Evolutionary conservation across 2,797 vertebrate species (phyloP).

Genomic region (Sitta carolinensis): DNA sequence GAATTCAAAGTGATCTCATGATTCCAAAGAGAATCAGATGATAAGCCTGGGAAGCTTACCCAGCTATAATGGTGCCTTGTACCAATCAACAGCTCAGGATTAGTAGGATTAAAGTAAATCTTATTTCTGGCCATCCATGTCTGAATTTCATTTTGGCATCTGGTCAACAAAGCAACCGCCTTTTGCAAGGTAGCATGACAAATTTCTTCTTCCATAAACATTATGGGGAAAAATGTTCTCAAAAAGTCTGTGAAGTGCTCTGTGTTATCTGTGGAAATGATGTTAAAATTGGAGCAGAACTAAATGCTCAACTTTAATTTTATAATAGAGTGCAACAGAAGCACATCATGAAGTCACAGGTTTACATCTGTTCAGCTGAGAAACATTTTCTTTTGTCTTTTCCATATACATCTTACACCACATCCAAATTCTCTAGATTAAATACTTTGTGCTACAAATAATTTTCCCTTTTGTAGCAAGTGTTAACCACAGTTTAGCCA

Average conservation of each 20-base stretch:
- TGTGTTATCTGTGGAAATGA: not conserved
- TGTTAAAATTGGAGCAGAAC: conserved; percentile 25
- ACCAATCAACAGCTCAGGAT: conserved; percentile 67
- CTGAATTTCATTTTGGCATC: conserved; percentile 59
- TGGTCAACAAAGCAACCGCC: conserved; percentile 24
- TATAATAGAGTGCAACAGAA: not conserved
- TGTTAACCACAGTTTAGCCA: not conserved
- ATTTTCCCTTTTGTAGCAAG: not conserved
- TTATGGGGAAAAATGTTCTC: not conserved
- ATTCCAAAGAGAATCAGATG: conserved; percentile 37
- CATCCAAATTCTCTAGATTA: not conserved
- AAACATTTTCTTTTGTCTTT: not conserved
- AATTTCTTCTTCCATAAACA: conserved; percentile 39
- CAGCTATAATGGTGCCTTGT: conserved; percentile 49
- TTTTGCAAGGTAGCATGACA: conserved; percentile 35
- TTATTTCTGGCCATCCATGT: conserved; percentile 60
- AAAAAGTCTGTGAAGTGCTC: not conserved
- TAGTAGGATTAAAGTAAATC: conserved; percentile 66
- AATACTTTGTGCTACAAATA: not conserved
- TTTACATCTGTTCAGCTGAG: not conserved
- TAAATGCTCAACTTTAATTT: not conserved
- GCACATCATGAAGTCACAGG: not conserved
- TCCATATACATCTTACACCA: not conserved
- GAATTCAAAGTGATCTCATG: conserved; percentile 34
- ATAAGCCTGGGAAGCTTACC: conserved; percentile 56